Conservation (phyloP, 2,113 vertebrate genomes). For the Alligator mississippiensis region DNA sequence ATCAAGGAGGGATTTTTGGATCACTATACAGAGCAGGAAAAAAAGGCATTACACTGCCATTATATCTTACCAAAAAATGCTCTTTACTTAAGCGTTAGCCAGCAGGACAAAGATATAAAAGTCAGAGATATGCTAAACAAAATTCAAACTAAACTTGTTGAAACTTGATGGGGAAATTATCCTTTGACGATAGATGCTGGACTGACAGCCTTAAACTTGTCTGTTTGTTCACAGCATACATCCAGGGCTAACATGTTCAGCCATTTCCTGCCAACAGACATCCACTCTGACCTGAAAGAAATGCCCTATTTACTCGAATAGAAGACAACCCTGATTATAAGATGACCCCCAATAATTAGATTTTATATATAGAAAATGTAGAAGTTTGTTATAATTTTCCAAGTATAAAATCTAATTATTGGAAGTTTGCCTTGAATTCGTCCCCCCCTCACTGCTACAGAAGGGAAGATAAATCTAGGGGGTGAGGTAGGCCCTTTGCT, state of each 20-base stretch:
- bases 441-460: no score
- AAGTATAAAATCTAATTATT: no score
- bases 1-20: slow-evolving; percentile 16
- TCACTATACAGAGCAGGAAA: slow-evolving; percentile 54
- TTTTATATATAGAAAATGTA: no score
- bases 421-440: no score
- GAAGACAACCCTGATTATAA: no score
- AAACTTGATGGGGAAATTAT: slow-evolving; percentile 44
- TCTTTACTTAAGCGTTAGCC: background rate
- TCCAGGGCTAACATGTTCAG: background rate
- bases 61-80: accelerated
- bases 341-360: no score
- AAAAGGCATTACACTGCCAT: slow-evolving; percentile 21
- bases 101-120: slow-evolving; percentile 6
- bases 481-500: no score
- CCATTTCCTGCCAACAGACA: background rate
- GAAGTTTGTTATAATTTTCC: no score
- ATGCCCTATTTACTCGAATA: no score
- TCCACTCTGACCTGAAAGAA: background rate
- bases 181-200: slow-evolving; percentile 31
- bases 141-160: slow-evolving; percentile 15
- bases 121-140: slow-evolving; percentile 21
- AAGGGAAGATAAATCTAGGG: no score
- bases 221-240: slow-evolving; percentile 13
- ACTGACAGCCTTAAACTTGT: slow-evolving; percentile 40